A percentile compares a stretch with the other conserved stretches of the same genome.
These are phyloP conservation scores for Agriopis marginaria DNA, from an alignment of 2,888 invertebrate species.

Conservation along the genomic window DNA sequence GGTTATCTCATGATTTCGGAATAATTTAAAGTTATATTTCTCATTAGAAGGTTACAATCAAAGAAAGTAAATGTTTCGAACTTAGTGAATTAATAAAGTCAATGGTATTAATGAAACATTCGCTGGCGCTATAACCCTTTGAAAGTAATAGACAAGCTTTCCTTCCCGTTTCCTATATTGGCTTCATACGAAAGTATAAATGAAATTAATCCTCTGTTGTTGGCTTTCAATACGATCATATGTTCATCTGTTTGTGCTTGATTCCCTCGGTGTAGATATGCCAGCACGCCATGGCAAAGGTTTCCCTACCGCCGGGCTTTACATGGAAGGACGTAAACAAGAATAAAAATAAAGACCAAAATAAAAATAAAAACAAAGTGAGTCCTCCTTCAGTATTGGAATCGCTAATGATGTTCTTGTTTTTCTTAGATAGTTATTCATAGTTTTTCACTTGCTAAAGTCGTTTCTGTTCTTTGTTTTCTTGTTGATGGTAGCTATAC, in stretches of 20 bases:
- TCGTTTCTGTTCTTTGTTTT: neutral
- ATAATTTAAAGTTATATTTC: neutral
- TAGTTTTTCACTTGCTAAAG: neutral
- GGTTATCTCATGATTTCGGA: too few relatives aligned
- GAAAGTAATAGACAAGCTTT: neutral
- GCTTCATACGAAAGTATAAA: neutral
- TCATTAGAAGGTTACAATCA: neutral
- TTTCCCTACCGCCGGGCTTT: constrained; percentile 78
- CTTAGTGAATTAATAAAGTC: too few relatives aligned
- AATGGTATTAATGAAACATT: too few relatives aligned
- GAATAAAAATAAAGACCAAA: constrained; percentile 73
- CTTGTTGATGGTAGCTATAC: neutral
- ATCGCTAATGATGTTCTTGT: neutral
- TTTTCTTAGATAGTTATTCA: neutral
- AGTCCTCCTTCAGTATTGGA: constrained; percentile 54
- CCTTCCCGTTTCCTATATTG: neutral
- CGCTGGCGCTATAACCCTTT: neutral
- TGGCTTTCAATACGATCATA: neutral
- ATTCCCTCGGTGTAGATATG: constrained; percentile 74
- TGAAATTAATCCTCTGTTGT: neutral
- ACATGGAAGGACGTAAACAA: constrained; percentile 79
- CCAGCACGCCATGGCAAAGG: constrained; percentile 73
- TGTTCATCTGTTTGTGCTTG: constrained; percentile 63
- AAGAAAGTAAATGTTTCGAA: too few relatives aligned
- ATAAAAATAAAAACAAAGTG: constrained; percentile 73